phyloP scores from a whole-genome alignment of 2,797 vertebrate genomes.

The Lacerta agilis region DNA sequence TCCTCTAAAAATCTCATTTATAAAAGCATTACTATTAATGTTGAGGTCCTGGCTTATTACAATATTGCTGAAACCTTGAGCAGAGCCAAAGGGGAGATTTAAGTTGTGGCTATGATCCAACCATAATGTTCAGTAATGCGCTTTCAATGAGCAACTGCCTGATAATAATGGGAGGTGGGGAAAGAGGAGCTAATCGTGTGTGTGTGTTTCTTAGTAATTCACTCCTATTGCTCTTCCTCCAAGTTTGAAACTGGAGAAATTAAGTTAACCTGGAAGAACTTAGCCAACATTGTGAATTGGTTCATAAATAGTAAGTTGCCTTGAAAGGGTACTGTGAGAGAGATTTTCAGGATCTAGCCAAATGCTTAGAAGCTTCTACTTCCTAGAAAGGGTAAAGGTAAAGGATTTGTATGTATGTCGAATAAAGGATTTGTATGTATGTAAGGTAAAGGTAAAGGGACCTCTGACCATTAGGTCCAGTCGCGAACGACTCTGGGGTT shows the following conservation, averaged over 20 bases:
- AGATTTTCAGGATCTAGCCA: neutral
- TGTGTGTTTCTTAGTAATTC: neutral
- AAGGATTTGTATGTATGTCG: too few relatives aligned
- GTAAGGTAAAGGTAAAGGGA: too few relatives aligned
- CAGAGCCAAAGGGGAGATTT: slow-evolving; percentile 34
- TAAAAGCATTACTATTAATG: slow-evolving; percentile 33
- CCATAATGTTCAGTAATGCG: slow-evolving; percentile 12
- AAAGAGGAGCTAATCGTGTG: slow-evolving; percentile 16
- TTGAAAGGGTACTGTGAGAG: neutral
- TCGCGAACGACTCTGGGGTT: too few relatives aligned
- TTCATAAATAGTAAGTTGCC: neutral
- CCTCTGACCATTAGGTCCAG: too few relatives aligned
- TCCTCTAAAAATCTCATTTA: slow-evolving; percentile 36
- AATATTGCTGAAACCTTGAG: neutral
- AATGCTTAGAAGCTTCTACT: too few relatives aligned
- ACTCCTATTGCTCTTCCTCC: slow-evolving; percentile 37
- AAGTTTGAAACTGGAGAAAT: slow-evolving; percentile 20
- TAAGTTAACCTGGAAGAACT: slow-evolving; percentile 35
- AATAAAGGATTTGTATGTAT: too few relatives aligned
- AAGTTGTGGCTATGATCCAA: slow-evolving; percentile 27
- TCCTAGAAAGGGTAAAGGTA: neutral
- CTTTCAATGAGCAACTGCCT: slow-evolving; percentile 24
- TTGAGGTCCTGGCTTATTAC: slow-evolving; percentile 32
- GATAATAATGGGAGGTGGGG: neutral
- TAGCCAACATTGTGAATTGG: slow-evolving; percentile 22